Evolutionary conservation across 2,888 invertebrate genomes (phyloP).

Genomic region (Pyrrhia umbra): DNA sequence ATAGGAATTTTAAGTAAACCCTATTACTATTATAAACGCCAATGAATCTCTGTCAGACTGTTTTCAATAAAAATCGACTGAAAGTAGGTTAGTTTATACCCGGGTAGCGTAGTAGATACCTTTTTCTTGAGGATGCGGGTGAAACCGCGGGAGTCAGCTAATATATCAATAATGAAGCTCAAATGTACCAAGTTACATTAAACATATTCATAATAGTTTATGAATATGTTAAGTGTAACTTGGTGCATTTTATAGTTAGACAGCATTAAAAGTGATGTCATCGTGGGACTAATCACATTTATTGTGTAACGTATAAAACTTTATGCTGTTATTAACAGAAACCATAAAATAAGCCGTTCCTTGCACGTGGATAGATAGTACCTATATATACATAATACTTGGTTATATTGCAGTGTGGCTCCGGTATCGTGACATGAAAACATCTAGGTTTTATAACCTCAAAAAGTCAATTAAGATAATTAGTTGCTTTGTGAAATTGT

Average conservation of each 20-base stretch:
- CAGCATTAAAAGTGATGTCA: constrained; percentile 54
- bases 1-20: no score
- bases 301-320: constrained; percentile 55
- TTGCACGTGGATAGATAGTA: constrained; percentile 5
- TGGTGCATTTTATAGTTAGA: constrained; percentile 1
- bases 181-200: no score
- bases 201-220: no score
- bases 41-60: no score
- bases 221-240: neutral
- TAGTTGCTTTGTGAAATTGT: neutral
- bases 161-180: neutral
- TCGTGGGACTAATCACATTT: constrained; percentile 44
- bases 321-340: constrained; percentile 46
- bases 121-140: no score
- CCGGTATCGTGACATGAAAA: constrained; percentile 18
- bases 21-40: no score
- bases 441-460: constrained; percentile 17
- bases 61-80: no score
- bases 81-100: no score
- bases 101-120: no score
- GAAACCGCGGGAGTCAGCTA: neutral
- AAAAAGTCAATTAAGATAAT: constrained; percentile 27
- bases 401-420: neutral
- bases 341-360: constrained; percentile 48
- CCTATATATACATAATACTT: no score